Evolutionary conservation across 2,113 vertebrate species (phyloP), one percentile per base, ranked within the genome.

Genomic region (Menura novaehollandiae): DNA sequence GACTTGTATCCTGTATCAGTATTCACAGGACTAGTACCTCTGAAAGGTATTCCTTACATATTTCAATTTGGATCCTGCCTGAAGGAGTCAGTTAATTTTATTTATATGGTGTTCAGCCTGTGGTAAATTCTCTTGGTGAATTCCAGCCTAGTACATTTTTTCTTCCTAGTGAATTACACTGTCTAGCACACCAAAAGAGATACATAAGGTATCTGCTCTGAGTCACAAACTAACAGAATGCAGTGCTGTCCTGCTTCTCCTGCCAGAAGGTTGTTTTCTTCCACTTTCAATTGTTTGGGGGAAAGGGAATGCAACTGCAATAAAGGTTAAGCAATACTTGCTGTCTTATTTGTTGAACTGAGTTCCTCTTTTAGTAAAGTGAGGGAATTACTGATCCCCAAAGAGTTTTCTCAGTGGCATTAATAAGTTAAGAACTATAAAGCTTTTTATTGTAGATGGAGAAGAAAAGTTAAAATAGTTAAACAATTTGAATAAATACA

Each of bases 221-320:
- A 88, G 63, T n/a, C 5, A 0, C 60, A 78, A 81, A 37, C 21
- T 77, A 76, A 32, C 28, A 69, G 71, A 82, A 74, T 1, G 1
- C 33, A 47, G 33, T 2, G 9, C 16, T 74, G 15, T n/a, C 47
- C 56, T 21, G 9, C 46, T 74, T 33, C 59, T 72, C 66, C 27
- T 52, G 23, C 30, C 49, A 87, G 41, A 76, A 78, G n/a, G 39
- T 35, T 79, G n/a, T 64, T 91, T 93, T 77, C 43, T 85, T 94
- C 75, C 46, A 35, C 46, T 89, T 94, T 68, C 85, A 95, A 91
- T 87, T 95, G 72, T 86, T 89, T 77, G 7, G 80, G 81, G 78
- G 41, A 82, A 93, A 88, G 85, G 90, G 92, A 93, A 82, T 76
- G 80, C 47, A 77, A 75, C 80, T 84, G 39, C 68, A 77, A 43